Percentiles rank a stretch among this genome's conserved stretches.
These are phyloP conservation scores for Bufo gargarizans DNA, from an alignment of 2,113 vertebrate species.

Conservation along the genomic window DNA sequence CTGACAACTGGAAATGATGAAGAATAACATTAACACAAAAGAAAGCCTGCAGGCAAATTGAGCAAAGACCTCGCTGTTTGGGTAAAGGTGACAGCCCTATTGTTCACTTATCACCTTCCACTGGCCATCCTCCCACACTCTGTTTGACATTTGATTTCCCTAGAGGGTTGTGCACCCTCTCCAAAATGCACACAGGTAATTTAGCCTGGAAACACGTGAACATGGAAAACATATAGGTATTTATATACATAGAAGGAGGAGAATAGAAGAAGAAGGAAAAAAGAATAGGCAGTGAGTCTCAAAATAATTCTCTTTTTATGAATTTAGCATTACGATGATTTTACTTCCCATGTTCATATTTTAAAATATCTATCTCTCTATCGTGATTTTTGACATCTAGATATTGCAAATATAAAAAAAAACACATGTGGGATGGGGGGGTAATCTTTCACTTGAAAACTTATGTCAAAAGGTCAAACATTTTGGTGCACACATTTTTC, in stretches of 20 bases:
- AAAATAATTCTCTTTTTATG: neutral
- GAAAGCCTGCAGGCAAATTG: conserved; percentile 57
- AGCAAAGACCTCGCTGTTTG: conserved; percentile 56
- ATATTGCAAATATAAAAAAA: too few relatives aligned
- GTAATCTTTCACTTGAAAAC: too few relatives aligned
- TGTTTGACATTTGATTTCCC: conserved; percentile 55
- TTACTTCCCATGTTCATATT: neutral
- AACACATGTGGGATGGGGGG: too few relatives aligned
- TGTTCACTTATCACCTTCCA: conserved; percentile 59
- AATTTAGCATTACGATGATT: neutral
- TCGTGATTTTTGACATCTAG: too few relatives aligned
- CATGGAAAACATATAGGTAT: conserved; percentile 40
- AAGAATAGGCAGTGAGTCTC: neutral
- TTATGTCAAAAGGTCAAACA: too few relatives aligned
- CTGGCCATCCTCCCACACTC: conserved; percentile 51
- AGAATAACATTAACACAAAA: conserved; percentile 59
- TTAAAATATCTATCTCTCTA: neutral
- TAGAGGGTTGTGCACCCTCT: conserved; percentile 46
- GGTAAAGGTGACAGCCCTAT: conserved; percentile 57
- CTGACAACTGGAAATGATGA: conserved; percentile 58
- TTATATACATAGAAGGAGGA: conserved; percentile 18
- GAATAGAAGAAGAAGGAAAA: neutral
- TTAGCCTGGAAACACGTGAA: conserved; percentile 43
- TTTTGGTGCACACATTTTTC: too few relatives aligned
- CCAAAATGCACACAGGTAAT: conserved; percentile 53